These are phyloP conservation scores for Chaetophractus vellerosus DNA, from an alignment of 2,797 vertebrate species.

Conservation along the genomic window DNA sequence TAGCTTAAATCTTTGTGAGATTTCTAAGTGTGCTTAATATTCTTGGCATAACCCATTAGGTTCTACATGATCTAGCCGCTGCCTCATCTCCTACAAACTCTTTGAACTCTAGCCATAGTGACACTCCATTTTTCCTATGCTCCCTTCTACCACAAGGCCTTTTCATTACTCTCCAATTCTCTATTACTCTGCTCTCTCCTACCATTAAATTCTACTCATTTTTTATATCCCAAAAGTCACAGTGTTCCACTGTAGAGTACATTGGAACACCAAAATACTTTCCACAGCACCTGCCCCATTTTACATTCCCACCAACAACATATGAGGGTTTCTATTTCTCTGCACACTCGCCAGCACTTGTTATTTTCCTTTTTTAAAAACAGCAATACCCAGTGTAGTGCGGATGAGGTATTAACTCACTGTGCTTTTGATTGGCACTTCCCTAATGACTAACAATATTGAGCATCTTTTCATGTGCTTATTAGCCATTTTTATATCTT, in stretches of 20 bases:
- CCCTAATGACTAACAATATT: no score
- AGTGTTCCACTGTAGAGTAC: not conserved
- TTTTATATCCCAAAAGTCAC: not conserved
- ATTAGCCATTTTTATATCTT: no score
- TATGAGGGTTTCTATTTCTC: no score
- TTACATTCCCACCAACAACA: no score
- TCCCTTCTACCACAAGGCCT: not conserved
- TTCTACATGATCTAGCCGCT: not conserved
- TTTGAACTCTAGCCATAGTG: not conserved
- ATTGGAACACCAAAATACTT: no score
- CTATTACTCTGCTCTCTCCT: not conserved
- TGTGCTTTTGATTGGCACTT: no score
- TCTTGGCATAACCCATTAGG: not conserved
- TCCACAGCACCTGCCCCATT: no score
- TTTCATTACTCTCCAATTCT: not conserved
- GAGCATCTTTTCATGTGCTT: no score
- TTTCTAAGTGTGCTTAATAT: not conserved
- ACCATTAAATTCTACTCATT: conserved; percentile 44
- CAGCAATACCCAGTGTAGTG: no score
- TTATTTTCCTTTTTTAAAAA: no score
- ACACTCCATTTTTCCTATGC: not conserved
- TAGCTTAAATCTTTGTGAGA: not conserved
- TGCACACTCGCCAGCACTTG: no score
- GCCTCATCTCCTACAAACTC: not conserved
- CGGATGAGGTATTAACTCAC: no score